phyloP scores from a whole-genome alignment of 2,113 vertebrate species.

The Dinomys branickii region DNA sequence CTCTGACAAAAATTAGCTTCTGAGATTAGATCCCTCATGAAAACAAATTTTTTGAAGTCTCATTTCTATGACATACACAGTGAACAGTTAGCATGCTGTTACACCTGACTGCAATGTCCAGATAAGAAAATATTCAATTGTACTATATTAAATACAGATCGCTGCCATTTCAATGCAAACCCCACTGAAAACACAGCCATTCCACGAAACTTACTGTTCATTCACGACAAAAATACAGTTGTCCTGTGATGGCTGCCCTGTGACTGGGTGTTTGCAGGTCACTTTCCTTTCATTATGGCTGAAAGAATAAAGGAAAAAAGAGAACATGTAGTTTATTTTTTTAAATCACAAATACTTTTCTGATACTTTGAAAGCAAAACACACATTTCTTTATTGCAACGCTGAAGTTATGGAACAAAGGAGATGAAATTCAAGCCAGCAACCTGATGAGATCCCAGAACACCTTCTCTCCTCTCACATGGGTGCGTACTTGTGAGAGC shows the following conservation, averaged over 20 bases:
- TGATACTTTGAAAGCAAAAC: conserved; percentile 6
- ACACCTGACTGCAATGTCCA: not conserved
- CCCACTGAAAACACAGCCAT: not conserved
- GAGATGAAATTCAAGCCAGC: not conserved
- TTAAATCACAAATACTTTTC: not conserved
- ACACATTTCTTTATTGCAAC: not conserved
- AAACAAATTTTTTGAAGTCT: not conserved
- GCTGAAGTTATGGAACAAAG: not conserved
- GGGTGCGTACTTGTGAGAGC: not conserved
- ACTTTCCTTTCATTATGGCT: conserved; percentile 99
- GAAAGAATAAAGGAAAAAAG: conserved; percentile 69
- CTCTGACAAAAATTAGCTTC: conserved; percentile 16
- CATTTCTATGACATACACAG: not conserved
- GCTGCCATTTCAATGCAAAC: not conserved
- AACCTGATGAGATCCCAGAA: not conserved
- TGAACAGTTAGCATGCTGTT: not conserved
- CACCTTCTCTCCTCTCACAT: not conserved
- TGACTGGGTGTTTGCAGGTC: conserved; percentile 98
- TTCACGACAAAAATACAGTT: conserved; percentile 99
- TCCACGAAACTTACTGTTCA: conserved; percentile 92
- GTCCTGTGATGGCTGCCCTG: conserved; percentile 95
- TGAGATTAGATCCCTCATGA: conserved; percentile 17
- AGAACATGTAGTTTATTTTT: not conserved
- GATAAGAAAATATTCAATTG: not conserved
- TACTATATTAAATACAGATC: not conserved